A percentile compares a stretch with the other conserved stretches of the same genome.
phyloP scores from a whole-genome alignment of 2,113 vertebrate genomes.

The Mola mola region DNA sequence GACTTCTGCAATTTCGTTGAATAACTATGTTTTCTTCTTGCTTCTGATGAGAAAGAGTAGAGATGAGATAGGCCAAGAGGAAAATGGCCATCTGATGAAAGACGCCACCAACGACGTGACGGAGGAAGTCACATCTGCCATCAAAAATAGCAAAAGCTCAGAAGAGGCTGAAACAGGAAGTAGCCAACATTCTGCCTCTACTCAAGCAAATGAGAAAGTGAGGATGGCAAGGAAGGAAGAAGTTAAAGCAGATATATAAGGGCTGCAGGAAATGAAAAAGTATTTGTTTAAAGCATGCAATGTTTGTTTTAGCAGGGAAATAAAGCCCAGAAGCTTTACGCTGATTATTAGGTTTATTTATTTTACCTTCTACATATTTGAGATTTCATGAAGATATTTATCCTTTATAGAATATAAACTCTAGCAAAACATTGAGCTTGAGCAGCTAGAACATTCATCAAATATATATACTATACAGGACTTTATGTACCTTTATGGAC shows the following conservation, averaged over 20 bases:
- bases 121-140: slow-evolving; percentile 40
- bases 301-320: slow-evolving; percentile 30
- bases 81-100: slow-evolving; percentile 13
- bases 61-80: slow-evolving; percentile 27
- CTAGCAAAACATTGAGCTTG: slow-evolving; percentile 82
- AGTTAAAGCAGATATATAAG: not conserved
- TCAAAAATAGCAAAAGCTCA: slow-evolving; percentile 20
- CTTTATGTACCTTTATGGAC: slow-evolving; percentile 28
- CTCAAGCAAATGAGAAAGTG: slow-evolving; percentile 56
- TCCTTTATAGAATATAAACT: slow-evolving; percentile 82
- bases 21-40: not conserved
- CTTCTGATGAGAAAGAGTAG: slow-evolving; percentile 25
- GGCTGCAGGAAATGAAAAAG: no score
- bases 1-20: not conserved
- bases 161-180: slow-evolving; percentile 63
- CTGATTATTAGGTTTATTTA: slow-evolving; percentile 68
- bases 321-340: slow-evolving; percentile 40
- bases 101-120: slow-evolving; percentile 1
- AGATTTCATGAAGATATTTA: slow-evolving; percentile 75
- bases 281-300: not conserved
- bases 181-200: slow-evolving; percentile 71
- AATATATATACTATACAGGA: slow-evolving; percentile 77
- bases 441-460: slow-evolving; percentile 79
- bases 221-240: not conserved
- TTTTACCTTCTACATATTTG: slow-evolving; percentile 67